phyloP scores from a whole-genome alignment of 2,113 vertebrate genomes.

The Orycteropus afer region DNA sequence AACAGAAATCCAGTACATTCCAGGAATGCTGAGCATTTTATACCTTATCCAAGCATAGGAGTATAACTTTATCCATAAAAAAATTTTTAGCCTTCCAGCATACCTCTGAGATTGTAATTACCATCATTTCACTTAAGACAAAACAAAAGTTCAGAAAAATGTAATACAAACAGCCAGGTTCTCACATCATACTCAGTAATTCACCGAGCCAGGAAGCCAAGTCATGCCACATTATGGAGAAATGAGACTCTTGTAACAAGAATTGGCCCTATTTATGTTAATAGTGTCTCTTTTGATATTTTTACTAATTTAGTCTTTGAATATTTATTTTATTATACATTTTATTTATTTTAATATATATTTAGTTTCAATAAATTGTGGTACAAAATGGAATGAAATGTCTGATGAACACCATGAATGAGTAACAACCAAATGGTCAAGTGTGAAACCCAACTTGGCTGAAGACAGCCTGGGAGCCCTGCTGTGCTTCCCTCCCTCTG shows the following conservation, averaged over 20 bases:
- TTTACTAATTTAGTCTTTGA: background rate
- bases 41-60: background rate
- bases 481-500: background rate
- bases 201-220: background rate
- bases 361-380: background rate
- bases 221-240: background rate
- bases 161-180: background rate
- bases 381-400: background rate
- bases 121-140: background rate
- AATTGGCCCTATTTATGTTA: background rate
- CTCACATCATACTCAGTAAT: background rate
- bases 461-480: background rate
- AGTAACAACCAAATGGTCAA: background rate
- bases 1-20: background rate
- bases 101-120: background rate
- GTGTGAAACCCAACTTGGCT: background rate
- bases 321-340: too few relatives aligned
- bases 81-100: background rate
- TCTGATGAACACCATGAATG: background rate
- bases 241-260: background rate
- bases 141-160: conserved; percentile 51
- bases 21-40: background rate
- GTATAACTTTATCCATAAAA: background rate
- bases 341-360: too few relatives aligned
- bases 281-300: background rate